Evolutionary conservation across 2,113 vertebrate genomes (phyloP).

Genomic region (Noturus placidus): DNA sequence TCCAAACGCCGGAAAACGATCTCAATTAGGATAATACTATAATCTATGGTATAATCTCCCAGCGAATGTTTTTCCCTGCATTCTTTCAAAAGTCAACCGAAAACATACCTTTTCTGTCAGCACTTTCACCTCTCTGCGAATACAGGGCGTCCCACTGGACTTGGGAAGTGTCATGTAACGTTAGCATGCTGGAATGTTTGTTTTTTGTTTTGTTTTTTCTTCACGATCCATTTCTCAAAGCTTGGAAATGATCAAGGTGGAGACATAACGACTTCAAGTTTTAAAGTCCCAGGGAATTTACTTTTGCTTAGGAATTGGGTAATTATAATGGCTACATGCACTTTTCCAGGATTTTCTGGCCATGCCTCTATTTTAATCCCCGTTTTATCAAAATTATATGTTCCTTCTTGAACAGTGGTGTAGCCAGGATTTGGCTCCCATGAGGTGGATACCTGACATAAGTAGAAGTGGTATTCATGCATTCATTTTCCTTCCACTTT

Average conservation of each 20-base stretch:
- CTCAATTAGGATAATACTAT: neutral
- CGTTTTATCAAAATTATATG: neutral
- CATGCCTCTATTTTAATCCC: neutral
- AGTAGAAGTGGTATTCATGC: neutral
- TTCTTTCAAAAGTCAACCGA: neutral
- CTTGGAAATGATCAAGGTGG: neutral
- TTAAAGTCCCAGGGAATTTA: neutral
- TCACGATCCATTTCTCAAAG: neutral
- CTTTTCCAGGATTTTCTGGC: neutral
- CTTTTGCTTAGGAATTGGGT: neutral
- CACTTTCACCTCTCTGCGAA: neutral
- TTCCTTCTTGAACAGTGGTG: neutral
- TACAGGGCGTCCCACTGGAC: neutral
- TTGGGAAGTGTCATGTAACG: neutral
- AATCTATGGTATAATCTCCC: neutral
- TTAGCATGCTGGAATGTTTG: neutral
- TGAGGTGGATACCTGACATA: neutral
- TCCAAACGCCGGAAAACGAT: conserved; percentile 10
- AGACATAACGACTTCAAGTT: neutral
- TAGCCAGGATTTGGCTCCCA: neutral
- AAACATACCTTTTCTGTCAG: neutral
- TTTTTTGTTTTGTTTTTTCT: too few species aligned
- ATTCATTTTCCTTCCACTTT: neutral
- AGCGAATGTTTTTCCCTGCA: neutral
- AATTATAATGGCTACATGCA: neutral